Evolutionary conservation across 2,113 vertebrate genomes (phyloP), one percentile per base, ranked within the genome.

Genomic region (Uropsilus gracilis): DNA sequence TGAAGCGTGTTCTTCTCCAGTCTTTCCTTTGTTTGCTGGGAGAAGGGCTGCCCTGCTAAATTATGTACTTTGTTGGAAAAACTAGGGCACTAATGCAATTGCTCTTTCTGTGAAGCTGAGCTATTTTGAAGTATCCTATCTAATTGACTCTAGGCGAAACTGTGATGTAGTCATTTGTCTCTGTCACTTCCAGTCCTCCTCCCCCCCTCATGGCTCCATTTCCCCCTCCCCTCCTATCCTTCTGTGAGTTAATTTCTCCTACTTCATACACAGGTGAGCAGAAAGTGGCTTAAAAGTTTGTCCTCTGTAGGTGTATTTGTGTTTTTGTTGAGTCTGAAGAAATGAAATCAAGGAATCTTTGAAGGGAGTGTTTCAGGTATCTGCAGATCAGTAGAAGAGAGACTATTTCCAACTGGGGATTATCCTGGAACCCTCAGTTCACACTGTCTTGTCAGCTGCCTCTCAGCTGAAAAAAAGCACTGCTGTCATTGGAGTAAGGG

Each of bases 101-200:
- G 81, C 86, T 92, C 64, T 50, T 75, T 78, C 71, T 77, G 61
- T 89, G 96, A 90, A 17, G 55, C 76, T 92, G 92, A 95, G 90
- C 64, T 88, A 73, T 84, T 95, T 72, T 94, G 95, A 95, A 94
- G 72, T 48, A 63, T 85, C 46, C 37, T 96, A 94, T 89, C 53
- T 63, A 22, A 89, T 61, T 0, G 46, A 76, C 86, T 80, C 0
- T 8, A 91, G 76, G 87, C 92, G 87, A 81, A 90, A 90, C n/a
- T 39, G 22, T 92, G 48, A 93, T 91, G 73, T 28, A 63, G n/a
- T 81, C 85, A 77, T 96, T 96, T 92, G 76, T 94, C 81, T 96
- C 83, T 93, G 84, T 81, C 90, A 71, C 69, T 85, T 71, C 10
- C 30, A 32, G 55, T 17, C 34, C 30, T 57, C n/a, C 53, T 44